Conservation (phyloP, 1,140 invertebrate genomes). For the Zaprionus lachaisei region DNA sequence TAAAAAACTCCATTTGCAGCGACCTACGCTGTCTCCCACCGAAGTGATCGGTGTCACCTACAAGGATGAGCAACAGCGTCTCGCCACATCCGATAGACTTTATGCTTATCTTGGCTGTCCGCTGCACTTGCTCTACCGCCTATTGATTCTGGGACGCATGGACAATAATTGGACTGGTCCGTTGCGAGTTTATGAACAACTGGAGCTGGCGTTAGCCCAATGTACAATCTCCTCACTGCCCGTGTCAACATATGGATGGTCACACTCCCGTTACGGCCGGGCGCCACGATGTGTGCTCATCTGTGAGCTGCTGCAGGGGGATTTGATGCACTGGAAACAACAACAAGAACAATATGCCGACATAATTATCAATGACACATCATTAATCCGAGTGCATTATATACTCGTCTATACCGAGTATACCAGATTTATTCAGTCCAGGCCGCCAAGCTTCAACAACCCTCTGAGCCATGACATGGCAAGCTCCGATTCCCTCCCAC, state of each 20-base stretch:
- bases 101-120: constrained; percentile 40
- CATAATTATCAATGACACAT: background rate
- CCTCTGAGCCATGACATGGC: background rate
- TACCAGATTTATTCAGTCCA: background rate
- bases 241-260: constrained; percentile 16
- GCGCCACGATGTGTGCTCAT: constrained; percentile 37
- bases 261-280: constrained; percentile 8
- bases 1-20: constrained; percentile 7
- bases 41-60: constrained; percentile 35
- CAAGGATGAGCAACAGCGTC: background rate
- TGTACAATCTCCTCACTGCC: background rate
- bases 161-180: constrained; percentile 9
- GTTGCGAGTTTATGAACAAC: constrained; percentile 24
- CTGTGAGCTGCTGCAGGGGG: constrained; percentile 29
- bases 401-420: constrained; percentile 8
- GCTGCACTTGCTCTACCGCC: constrained; percentile 29
- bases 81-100: background rate
- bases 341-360: constrained; percentile 6
- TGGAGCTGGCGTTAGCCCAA: constrained; percentile 29
- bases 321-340: background rate
- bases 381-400: constrained; percentile 2
- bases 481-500: background rate
- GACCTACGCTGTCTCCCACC: constrained; percentile 7
- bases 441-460: background rate
- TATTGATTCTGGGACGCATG: constrained; percentile 27